A percentile compares a stretch with the other conserved stretches of the same genome.
Evolutionary conservation across 2,113 vertebrate species (phyloP).

Genomic region (Tragelaphus scriptus): DNA sequence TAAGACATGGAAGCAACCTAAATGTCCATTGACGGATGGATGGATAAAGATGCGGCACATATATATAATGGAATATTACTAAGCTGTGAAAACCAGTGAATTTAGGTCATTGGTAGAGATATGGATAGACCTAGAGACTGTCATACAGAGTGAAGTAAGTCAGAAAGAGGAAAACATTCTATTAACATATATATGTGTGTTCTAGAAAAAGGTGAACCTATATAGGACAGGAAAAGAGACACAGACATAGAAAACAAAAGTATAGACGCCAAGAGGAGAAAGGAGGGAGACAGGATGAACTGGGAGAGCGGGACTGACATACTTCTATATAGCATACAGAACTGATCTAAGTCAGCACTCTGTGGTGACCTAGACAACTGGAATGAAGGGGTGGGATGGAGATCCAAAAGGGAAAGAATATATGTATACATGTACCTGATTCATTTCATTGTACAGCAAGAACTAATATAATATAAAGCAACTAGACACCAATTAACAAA

Average conservation of each 20-base stretch:
- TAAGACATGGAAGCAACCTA: not conserved
- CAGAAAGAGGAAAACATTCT: not conserved
- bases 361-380: not conserved
- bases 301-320: not conserved
- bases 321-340: not conserved
- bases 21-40: not conserved
- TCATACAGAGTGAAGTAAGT: not conserved
- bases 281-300: not conserved
- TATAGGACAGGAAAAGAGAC: not conserved
- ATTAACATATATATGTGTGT: not conserved
- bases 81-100: not conserved
- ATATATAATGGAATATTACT: not conserved
- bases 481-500: not conserved
- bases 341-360: accelerated
- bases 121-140: not conserved
- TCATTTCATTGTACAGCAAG: not conserved
- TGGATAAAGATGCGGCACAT: not conserved
- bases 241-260: not conserved
- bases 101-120: not conserved
- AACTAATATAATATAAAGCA: not conserved
- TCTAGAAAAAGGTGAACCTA: not conserved
- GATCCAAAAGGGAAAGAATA: not conserved
- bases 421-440: not conserved
- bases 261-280: not conserved
- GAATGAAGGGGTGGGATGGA: not conserved